Percentiles rank a stretch among this genome's conserved stretches.
phyloP scores from a whole-genome alignment of 2,888 invertebrate genomes.

The Aromia moschata region DNA sequence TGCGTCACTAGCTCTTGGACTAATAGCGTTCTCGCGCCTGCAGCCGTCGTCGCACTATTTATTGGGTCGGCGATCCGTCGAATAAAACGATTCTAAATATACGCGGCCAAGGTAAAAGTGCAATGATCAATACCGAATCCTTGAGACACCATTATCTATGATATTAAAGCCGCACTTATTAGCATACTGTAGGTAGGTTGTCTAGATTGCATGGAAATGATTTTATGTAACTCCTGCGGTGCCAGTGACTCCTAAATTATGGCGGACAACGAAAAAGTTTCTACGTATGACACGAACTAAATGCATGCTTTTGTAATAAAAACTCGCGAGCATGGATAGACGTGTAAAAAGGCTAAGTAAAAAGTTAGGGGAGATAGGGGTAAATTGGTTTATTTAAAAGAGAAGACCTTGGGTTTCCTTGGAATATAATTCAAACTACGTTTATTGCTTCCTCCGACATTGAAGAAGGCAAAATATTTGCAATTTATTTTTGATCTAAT shows the following conservation, averaged over 20 bases:
- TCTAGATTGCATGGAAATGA: slow-evolving; percentile 7
- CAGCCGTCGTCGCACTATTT: slow-evolving; percentile 11
- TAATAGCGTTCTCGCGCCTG: not conserved
- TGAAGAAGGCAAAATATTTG: too few relatives aligned
- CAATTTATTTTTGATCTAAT: too few relatives aligned
- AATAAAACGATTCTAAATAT: slow-evolving; percentile 25
- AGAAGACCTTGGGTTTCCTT: too few relatives aligned
- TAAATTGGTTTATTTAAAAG: too few relatives aligned
- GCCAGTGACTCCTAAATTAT: slow-evolving; percentile 15
- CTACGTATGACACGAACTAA: not conserved
- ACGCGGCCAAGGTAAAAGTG: slow-evolving; percentile 40
- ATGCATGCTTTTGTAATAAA: too few relatives aligned
- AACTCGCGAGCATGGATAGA: too few relatives aligned
- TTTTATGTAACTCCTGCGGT: slow-evolving; percentile 9
- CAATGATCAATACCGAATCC: slow-evolving; percentile 41
- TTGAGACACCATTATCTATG: slow-evolving; percentile 40
- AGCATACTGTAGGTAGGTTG: slow-evolving; percentile 13
- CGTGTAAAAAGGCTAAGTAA: too few relatives aligned
- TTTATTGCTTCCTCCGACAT: too few relatives aligned
- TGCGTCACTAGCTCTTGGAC: too few relatives aligned
- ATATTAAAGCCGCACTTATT: slow-evolving; percentile 28
- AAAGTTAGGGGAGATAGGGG: too few relatives aligned
- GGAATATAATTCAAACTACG: too few relatives aligned
- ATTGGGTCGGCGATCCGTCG: slow-evolving; percentile 22
- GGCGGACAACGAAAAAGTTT: not conserved